A percentile compares a stretch with the other conserved stretches of the same genome.
Evolutionary conservation across 2,888 invertebrate genomes (phyloP).

Genomic region (Mimas tiliae): DNA sequence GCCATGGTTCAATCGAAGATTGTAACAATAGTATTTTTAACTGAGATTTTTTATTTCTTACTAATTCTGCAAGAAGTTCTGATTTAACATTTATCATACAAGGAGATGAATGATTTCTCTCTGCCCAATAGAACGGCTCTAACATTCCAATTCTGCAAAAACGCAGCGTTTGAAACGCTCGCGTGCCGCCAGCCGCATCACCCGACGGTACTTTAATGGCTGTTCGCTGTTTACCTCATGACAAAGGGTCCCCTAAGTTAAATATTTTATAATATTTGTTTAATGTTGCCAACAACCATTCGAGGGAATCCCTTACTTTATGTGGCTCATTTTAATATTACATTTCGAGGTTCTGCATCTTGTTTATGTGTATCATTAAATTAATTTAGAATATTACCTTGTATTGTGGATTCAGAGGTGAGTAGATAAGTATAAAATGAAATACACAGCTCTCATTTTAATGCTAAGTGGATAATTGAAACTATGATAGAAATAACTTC

Average conservation of each 20-base stretch:
- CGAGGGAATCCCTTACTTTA: constrained; percentile 44
- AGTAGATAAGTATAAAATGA: neutral
- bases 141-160: constrained; percentile 27
- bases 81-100: no score
- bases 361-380: constrained; percentile 25
- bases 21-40: no score
- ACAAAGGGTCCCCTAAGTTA: constrained; percentile 50
- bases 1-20: no score
- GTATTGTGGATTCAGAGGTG: neutral
- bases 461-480: no score
- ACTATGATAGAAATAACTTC: no score
- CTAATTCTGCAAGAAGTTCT: no score
- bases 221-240: constrained; percentile 54
- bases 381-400: constrained; percentile 5
- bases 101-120: no score
- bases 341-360: constrained; percentile 35
- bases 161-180: constrained; percentile 35
- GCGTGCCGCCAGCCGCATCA: constrained; percentile 32
- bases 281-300: constrained; percentile 54
- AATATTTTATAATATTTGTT: constrained; percentile 63
- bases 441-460: neutral
- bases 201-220: constrained; percentile 49
- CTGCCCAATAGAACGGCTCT: no score
- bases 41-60: no score
- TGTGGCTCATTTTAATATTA: constrained; percentile 45